phyloP scores from a whole-genome alignment of 1,140 invertebrate species.

The Leptinotarsa defecta region DNA sequence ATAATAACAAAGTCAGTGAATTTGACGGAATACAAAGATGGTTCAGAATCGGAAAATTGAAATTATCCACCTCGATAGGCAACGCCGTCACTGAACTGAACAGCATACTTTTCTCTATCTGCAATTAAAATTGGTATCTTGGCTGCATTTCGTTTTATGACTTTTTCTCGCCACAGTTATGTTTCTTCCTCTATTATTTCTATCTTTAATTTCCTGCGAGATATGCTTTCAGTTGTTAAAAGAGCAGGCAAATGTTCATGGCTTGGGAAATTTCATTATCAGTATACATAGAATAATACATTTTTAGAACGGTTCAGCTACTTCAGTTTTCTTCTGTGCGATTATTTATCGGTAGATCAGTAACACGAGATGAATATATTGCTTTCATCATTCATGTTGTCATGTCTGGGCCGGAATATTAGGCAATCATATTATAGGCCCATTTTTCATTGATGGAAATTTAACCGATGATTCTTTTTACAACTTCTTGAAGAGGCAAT shows the following conservation, averaged over 20 bases:
- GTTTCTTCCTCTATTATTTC: not conserved
- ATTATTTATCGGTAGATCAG: too few species aligned
- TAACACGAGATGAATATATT: too few species aligned
- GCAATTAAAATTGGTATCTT: conserved; percentile 1
- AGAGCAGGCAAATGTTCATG: not conserved
- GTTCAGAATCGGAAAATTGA: not conserved
- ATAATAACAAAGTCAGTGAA: too few species aligned
- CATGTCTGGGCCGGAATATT: too few species aligned
- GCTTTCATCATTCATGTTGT: too few species aligned
- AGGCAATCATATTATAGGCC: too few species aligned
- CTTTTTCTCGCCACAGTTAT: not conserved
- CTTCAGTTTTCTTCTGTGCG: too few species aligned
- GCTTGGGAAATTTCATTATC: not conserved
- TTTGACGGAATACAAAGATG: not conserved
- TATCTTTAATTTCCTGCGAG: not conserved
- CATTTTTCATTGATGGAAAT: too few species aligned
- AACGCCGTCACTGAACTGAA: not conserved
- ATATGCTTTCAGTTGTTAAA: not conserved
- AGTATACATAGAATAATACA: not conserved
- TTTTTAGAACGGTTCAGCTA: not conserved
- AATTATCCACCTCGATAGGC: not conserved
- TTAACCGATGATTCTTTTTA: too few species aligned
- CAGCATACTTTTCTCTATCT: not conserved
- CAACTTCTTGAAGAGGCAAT: too few species aligned
- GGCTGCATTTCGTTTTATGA: not conserved